A percentile compares a stretch with the other conserved stretches of the same genome.
phyloP scores from a whole-genome alignment of 2,113 vertebrate genomes.

The Hyperopisus bebe region DNA sequence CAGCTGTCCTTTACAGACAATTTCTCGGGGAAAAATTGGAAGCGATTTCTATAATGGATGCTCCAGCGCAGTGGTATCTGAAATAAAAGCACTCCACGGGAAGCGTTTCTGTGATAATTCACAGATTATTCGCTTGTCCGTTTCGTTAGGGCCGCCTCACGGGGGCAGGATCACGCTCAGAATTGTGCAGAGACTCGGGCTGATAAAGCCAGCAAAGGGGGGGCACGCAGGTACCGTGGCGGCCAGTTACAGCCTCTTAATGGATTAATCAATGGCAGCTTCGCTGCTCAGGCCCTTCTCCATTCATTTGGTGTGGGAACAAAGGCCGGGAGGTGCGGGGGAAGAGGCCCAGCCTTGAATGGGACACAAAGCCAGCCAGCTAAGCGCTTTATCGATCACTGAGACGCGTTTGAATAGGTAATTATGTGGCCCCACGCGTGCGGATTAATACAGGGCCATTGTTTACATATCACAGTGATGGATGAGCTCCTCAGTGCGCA shows the following conservation, averaged over 20 bases:
- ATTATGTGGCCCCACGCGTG: constrained; percentile 35
- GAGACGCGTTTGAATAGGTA: constrained; percentile 37
- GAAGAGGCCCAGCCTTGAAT: constrained; percentile 26
- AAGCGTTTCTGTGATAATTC: constrained; percentile 38
- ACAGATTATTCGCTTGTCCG: constrained; percentile 29
- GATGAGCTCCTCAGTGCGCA: constrained; percentile 30
- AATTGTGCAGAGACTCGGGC: neutral
- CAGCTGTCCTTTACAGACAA: constrained; percentile 34
- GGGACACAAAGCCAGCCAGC: constrained; percentile 33
- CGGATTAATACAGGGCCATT: constrained; percentile 40
- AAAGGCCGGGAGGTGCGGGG: constrained; percentile 36
- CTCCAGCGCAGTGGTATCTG: constrained; percentile 36
- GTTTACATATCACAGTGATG: constrained; percentile 40
- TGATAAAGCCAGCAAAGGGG: constrained; percentile 39
- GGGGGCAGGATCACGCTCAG: constrained; percentile 4
- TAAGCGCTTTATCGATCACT: constrained; percentile 43
- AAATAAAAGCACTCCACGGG: constrained; percentile 39
- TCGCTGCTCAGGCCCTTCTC: constrained; percentile 20
- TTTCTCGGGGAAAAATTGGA: constrained; percentile 39
- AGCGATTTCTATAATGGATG: constrained; percentile 44
- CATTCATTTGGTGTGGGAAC: constrained; percentile 42
- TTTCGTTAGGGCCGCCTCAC: constrained; percentile 9
- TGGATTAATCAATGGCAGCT: constrained; percentile 44
- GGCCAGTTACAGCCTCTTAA: constrained; percentile 39
- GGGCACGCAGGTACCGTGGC: constrained; percentile 15